Conservation (phyloP, 2,797 vertebrate genomes). For the Remorina albescens region DNA sequence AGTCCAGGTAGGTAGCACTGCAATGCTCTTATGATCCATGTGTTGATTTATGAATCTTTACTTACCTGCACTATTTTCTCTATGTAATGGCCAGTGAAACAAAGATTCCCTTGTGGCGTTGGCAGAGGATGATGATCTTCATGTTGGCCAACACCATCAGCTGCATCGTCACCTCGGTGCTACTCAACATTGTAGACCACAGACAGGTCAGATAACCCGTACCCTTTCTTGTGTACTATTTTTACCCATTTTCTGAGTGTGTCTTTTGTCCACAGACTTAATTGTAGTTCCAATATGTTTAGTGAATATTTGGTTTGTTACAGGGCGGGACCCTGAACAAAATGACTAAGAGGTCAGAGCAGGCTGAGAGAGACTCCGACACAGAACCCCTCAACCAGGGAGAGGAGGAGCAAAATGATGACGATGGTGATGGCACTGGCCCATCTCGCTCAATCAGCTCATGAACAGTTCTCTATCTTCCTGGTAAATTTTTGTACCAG, state of each 20-base stretch:
- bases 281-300: neutral
- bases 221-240: fast-evolving
- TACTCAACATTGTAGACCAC: constrained; percentile 85
- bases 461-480: constrained; percentile 25
- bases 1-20: constrained; percentile 77
- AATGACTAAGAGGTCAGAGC: constrained; percentile 78
- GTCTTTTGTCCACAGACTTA: neutral
- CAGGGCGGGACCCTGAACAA: constrained; percentile 88
- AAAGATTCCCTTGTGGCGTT: constrained; percentile 88
- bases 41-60: neutral
- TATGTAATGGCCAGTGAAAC: constrained; percentile 72
- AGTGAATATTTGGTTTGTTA: neutral
- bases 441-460: constrained; percentile 61
- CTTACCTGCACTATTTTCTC: neutral
- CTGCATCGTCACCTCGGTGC: constrained; percentile 82
- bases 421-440: constrained; percentile 34
- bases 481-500: neutral
- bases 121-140: constrained; percentile 90
- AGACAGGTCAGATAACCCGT: constrained; percentile 78
- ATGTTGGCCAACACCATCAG: constrained; percentile 87
- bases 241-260: neutral
- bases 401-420: constrained; percentile 62
- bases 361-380: constrained; percentile 54
- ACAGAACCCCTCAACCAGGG: constrained; percentile 72
- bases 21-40: neutral